phyloP scores from a whole-genome alignment of 2,113 vertebrate genomes.

The Oncorhynchus tshawytscha region DNA sequence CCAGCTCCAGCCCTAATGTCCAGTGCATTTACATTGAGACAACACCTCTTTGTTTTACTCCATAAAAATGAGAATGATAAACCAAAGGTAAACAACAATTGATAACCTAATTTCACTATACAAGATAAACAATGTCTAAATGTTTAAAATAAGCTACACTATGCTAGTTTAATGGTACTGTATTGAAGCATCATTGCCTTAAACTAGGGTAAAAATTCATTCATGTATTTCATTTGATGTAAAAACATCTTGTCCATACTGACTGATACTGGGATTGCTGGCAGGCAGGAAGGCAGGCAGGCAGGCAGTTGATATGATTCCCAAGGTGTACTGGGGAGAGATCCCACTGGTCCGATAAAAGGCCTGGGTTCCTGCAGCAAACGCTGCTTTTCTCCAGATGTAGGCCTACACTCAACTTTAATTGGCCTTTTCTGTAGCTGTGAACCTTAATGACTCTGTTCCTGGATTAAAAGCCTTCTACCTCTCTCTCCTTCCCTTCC shows the following conservation, averaged over 20 bases:
- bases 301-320: conserved; percentile 50
- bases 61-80: too few species aligned
- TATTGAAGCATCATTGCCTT: conserved; percentile 12
- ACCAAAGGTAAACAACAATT: too few species aligned
- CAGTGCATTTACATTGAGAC: too few species aligned
- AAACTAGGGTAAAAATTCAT: conserved; percentile 38
- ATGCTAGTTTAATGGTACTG: background rate
- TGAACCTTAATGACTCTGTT: conserved; percentile 75
- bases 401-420: conserved; percentile 61
- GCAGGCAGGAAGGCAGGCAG: conserved; percentile 39
- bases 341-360: conserved; percentile 66
- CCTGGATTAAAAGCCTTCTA: conserved; percentile 62
- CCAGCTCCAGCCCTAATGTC: too few species aligned
- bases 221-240: conserved; percentile 32
- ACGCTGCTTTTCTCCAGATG: conserved; percentile 57
- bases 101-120: too few species aligned
- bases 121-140: too few species aligned
- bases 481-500: too few species aligned
- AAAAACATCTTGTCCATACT: conserved; percentile 42
- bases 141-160: background rate
- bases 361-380: conserved; percentile 56
- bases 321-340: conserved; percentile 37
- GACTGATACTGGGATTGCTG: conserved; percentile 17
- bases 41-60: too few species aligned
- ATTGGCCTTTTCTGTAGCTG: conserved; percentile 69